Evolutionary conservation across 2,113 vertebrate genomes (phyloP), one percentile per base, ranked within the genome.

Genomic region (Cisticola juncidis): DNA sequence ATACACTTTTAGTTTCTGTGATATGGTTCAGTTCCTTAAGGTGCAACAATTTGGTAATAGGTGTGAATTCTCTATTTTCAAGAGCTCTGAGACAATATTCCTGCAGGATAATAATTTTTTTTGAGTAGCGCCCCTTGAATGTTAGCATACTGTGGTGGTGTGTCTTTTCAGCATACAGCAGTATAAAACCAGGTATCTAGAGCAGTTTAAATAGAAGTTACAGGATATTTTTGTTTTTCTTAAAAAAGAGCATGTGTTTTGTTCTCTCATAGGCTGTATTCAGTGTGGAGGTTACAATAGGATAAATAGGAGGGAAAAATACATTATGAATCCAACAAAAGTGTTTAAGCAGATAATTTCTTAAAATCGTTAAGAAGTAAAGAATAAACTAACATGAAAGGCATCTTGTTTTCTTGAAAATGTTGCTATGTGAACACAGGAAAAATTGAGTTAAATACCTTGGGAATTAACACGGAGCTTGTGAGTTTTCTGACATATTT

Each of bases 1-100:
- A 70, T 38, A 16, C 0, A 2, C 2, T 0, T 9, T 66, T 44
- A 15, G n/a, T 38, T 73, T 78, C n/a, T 48, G 9, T 60, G 22
- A 74, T 38, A 51, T 1, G 2, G 20, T 47, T 76, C 45, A 17
- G 9, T 44, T 79, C 33, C 66, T 74, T 23, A 76, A 47, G 44
- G 61, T 11, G 21, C 14, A 76, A 40, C 23, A 18, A 13, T 51
- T 47, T 47, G 31, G 12, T 51, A 22, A 24, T 3, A 60, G 50
- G 4, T 65, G 69, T 51, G 53, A 64, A 60, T 64, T 5, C 33
- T 60, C 11, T 72, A 12, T 47, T 76, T 90, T 54, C 57, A 56
- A 48, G 31, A 60, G 24, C 17, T 68, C 31, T 56, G 31, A 23
- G 28, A 88, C 10, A 38, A 54, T 6, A 36, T 42, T 62, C 12